These are phyloP conservation scores for Boloria selene DNA, from an alignment of 2,888 invertebrate genomes.

Conservation along the genomic window DNA sequence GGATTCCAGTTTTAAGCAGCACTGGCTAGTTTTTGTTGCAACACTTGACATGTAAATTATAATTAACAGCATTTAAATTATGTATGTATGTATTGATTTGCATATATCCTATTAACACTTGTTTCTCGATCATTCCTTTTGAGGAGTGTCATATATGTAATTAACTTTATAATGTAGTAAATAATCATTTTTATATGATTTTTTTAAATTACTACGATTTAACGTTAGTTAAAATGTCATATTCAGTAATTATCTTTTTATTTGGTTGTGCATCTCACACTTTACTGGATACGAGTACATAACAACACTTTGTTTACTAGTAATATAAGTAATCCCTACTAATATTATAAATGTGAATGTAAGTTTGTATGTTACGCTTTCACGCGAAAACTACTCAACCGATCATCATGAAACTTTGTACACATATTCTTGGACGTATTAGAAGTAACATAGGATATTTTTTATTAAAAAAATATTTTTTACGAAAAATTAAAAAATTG, in stretches of 20 bases:
- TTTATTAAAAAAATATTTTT: too few relatives aligned
- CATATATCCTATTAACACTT: slow-evolving; percentile 9
- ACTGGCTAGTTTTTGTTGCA: slow-evolving; percentile 26
- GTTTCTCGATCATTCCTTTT: slow-evolving; percentile 16
- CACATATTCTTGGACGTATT: too few relatives aligned
- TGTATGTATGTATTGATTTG: slow-evolving; percentile 10
- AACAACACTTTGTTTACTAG: too few relatives aligned
- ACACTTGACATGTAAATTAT: slow-evolving; percentile 19
- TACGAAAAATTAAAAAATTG: too few relatives aligned
- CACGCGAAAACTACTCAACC: too few relatives aligned
- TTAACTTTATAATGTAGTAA: slow-evolving; percentile 2
- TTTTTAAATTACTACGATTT: neutral
- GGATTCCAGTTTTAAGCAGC: slow-evolving; percentile 17
- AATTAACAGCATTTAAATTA: slow-evolving; percentile 10
- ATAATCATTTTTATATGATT: slow-evolving; percentile 8
- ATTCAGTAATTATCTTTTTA: slow-evolving; percentile 9
- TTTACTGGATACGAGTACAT: too few relatives aligned
- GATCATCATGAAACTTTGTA: too few relatives aligned
- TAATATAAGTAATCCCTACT: too few relatives aligned
- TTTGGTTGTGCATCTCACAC: neutral
- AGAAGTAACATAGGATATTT: too few relatives aligned
- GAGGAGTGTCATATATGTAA: slow-evolving; percentile 12
- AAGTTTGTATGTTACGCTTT: too few relatives aligned
- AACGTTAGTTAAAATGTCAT: neutral
- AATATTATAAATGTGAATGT: too few relatives aligned